These are phyloP conservation scores for Pogonomyrmex californicus DNA, from an alignment of 1,140 invertebrate species.

Conservation along the genomic window DNA sequence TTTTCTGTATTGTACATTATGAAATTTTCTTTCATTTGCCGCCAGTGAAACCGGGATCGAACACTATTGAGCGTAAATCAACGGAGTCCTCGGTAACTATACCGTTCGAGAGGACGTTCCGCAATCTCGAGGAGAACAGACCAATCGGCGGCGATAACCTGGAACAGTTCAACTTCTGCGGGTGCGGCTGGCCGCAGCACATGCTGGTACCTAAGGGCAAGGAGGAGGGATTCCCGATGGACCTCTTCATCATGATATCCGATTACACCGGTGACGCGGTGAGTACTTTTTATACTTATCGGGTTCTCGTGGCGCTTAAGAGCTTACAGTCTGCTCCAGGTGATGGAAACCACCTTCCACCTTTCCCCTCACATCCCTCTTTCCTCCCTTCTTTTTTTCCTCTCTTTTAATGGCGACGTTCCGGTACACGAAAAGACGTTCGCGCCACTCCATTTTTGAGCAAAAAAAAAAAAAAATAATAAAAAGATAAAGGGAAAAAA, in stretches of 20 bases:
- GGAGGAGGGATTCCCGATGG: constrained; percentile 89
- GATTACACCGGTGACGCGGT: constrained; percentile 91
- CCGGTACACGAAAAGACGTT: constrained; percentile 2
- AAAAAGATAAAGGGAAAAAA: background rate
- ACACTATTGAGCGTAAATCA: constrained; percentile 89
- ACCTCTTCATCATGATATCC: constrained; percentile 94
- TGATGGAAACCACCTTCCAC: constrained; percentile 54
- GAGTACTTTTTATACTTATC: constrained; percentile 74
- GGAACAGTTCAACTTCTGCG: constrained; percentile 92
- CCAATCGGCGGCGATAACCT: constrained; percentile 86
- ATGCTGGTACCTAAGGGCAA: constrained; percentile 93
- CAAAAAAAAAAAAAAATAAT: background rate
- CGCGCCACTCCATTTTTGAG: background rate
- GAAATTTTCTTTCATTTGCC: background rate
- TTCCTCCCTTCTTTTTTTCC: background rate
- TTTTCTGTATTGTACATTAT: background rate
- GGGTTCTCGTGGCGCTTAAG: constrained; percentile 47
- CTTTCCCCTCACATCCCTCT: background rate
- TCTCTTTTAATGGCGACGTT: constrained; percentile 33
- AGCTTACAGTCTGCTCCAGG: constrained; percentile 52
- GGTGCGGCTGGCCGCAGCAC: constrained; percentile 96
- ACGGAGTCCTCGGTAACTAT: constrained; percentile 91
- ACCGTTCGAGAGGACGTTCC: constrained; percentile 91
- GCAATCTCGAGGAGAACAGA: constrained; percentile 88
- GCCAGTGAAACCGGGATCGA: constrained; percentile 89